phyloP scores from a whole-genome alignment of 2,888 invertebrate species.

The Oligia latruncula region DNA sequence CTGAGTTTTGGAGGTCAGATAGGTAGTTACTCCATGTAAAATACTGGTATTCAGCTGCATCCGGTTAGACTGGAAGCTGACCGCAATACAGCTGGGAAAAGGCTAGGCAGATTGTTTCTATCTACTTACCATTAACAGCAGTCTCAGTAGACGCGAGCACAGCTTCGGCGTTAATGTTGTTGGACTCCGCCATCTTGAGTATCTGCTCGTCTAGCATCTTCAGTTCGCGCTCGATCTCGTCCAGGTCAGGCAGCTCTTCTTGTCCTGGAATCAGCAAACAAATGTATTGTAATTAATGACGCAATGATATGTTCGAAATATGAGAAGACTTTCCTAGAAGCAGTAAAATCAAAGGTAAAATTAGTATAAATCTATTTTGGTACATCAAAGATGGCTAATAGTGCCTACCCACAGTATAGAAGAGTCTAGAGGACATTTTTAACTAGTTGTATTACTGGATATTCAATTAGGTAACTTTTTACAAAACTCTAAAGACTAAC shows the following conservation, averaged over 20 bases:
- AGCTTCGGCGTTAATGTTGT: conserved; percentile 82
- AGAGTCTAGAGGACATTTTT: not conserved
- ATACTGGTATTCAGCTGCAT: too few relatives aligned
- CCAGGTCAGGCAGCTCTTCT: conserved; percentile 84
- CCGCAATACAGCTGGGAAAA: too few relatives aligned
- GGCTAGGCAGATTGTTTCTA: not conserved
- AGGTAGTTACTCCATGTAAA: too few relatives aligned
- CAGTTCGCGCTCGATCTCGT: conserved; percentile 86
- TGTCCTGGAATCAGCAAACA: conserved; percentile 67
- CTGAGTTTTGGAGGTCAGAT: too few relatives aligned
- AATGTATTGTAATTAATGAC: not conserved
- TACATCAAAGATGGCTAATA: not conserved
- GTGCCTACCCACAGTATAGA: too few relatives aligned
- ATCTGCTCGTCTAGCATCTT: conserved; percentile 87
- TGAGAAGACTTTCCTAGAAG: not conserved
- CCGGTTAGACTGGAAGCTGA: too few relatives aligned
- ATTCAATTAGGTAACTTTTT: not conserved
- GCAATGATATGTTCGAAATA: not conserved
- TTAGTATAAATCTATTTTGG: not conserved
- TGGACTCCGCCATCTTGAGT: conserved; percentile 82
- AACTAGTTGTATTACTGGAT: not conserved
- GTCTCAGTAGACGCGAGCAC: conserved; percentile 82
- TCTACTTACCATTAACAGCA: conserved; percentile 64
- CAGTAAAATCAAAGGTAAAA: not conserved
- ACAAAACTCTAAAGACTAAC: too few relatives aligned